These are phyloP conservation scores for Diarsia rubi DNA, from an alignment of 2,888 invertebrate genomes.

Conservation along the genomic window DNA sequence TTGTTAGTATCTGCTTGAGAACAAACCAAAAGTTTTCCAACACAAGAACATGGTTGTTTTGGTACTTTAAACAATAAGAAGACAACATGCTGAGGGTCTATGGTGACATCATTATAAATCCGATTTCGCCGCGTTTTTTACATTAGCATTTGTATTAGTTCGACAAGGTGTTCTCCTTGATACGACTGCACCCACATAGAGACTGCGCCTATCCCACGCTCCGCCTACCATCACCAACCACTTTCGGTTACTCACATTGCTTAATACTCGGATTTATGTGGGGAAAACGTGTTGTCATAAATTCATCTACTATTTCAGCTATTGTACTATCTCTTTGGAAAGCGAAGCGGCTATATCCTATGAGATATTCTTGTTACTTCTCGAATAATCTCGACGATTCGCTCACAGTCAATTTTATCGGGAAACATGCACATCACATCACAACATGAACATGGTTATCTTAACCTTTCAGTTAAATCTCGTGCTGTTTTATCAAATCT, in stretches of 20 bases:
- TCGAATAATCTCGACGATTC: conserved; percentile 41
- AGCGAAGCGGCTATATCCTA: conserved; percentile 14
- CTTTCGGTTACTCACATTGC: conserved; percentile 85
- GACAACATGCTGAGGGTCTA: conserved; percentile 71
- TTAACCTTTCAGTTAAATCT: conserved; percentile 60
- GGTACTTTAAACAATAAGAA: conserved; percentile 33
- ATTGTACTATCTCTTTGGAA: conserved; percentile 49
- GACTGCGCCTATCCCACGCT: conserved; percentile 82
- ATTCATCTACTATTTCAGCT: conserved; percentile 58
- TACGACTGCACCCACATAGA: conserved; percentile 80
- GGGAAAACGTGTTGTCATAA: conserved; percentile 71
- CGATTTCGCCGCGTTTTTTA: conserved; percentile 66
- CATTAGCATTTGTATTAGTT: conserved; percentile 65
- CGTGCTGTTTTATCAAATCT: conserved; percentile 22
- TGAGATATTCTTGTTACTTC: conserved; percentile 18
- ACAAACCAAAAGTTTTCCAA: conserved; percentile 3
- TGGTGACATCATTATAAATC: conserved; percentile 77
- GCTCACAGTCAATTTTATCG: conserved; percentile 64
- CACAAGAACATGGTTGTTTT: neutral
- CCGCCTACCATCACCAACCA: conserved; percentile 82
- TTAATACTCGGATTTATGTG: conserved; percentile 79
- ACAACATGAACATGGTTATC: no score
- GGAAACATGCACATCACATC: conserved; percentile 64
- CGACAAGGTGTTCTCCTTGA: conserved; percentile 82
- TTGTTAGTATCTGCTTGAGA: conserved; percentile 16